phyloP scores from a whole-genome alignment of 1,140 invertebrate species.

The Drosophila carrolli region DNA sequence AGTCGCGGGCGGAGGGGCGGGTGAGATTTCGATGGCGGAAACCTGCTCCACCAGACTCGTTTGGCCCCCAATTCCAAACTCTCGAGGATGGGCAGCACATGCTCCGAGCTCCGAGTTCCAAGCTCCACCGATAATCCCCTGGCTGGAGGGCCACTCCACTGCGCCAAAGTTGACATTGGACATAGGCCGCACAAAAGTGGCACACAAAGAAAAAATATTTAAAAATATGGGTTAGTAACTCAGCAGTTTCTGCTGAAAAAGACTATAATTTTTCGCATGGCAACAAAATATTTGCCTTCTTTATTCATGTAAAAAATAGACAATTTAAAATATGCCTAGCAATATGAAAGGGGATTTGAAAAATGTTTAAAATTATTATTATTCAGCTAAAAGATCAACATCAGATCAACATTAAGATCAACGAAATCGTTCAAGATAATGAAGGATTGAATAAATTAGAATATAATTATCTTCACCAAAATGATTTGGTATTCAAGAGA shows the following conservation, averaged over 20 bases:
- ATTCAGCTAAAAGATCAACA: no score
- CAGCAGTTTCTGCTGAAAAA: neutral
- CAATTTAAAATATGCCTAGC: no score
- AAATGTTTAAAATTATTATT: no score
- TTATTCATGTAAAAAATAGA: no score
- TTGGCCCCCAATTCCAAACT: conserved; percentile 18
- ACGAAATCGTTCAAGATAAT: no score
- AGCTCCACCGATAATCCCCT: conserved; percentile 32
- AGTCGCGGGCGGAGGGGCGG: neutral
- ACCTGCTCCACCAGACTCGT: conserved; percentile 39
- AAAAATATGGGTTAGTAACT: neutral
- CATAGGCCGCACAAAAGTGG: conserved; percentile 5
- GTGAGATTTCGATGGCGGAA: conserved; percentile 42
- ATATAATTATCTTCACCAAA: no score
- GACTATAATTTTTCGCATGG: conserved; percentile 20
- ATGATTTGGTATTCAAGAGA: no score
- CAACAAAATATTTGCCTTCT: neutral
- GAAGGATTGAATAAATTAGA: no score
- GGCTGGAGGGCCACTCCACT: conserved; percentile 54
- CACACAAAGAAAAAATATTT: conserved; percentile 7
- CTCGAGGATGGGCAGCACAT: conserved; percentile 54
- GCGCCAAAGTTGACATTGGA: conserved; percentile 60
- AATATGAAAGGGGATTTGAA: no score
- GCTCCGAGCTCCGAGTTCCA: conserved; percentile 22
- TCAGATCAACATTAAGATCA: no score